Conservation (phyloP, 2,113 vertebrate genomes). For the Mesembrinibis cayennensis region DNA sequence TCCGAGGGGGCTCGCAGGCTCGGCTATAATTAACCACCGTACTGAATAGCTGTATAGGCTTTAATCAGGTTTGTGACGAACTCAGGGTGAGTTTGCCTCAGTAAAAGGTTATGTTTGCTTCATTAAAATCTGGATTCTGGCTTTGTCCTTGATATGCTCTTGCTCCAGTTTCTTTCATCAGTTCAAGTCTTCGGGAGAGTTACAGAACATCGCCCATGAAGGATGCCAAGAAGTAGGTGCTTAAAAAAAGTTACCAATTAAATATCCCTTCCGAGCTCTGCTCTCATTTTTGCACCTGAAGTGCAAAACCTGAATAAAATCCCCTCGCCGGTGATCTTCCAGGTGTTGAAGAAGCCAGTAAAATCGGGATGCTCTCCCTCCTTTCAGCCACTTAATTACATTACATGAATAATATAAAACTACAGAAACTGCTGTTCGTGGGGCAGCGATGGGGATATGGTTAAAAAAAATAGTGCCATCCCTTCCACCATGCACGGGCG, state of each 20-base stretch:
- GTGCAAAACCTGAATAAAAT: not conserved
- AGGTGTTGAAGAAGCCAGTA: not conserved
- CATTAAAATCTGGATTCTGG: conserved; percentile 25
- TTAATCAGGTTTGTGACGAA: not conserved
- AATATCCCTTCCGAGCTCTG: not conserved
- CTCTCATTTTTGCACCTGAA: not conserved
- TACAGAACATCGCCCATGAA: not conserved
- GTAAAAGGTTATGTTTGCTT: conserved; percentile 16
- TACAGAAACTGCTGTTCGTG: not conserved
- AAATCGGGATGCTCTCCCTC: not conserved
- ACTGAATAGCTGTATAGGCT: not conserved
- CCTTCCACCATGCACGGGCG: rapidly evolving
- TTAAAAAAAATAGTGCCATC: rapidly evolving
- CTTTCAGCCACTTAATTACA: not conserved
- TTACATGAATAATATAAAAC: not conserved
- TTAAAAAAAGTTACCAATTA: conserved; percentile 7
- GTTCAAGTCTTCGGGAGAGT: not conserved
- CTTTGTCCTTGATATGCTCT: conserved; percentile 7
- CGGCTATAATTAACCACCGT: not conserved
- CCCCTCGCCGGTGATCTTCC: not conserved
- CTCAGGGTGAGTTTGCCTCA: not conserved
- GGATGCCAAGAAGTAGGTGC: not conserved
- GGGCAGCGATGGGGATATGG: rapidly evolving
- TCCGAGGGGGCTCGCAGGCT: not conserved
- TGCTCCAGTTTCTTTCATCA: conserved; percentile 29